Base-by-base conservation (phyloP, 2,113 vertebrate species). In the Tachysurus fulvidraco region DNA sequence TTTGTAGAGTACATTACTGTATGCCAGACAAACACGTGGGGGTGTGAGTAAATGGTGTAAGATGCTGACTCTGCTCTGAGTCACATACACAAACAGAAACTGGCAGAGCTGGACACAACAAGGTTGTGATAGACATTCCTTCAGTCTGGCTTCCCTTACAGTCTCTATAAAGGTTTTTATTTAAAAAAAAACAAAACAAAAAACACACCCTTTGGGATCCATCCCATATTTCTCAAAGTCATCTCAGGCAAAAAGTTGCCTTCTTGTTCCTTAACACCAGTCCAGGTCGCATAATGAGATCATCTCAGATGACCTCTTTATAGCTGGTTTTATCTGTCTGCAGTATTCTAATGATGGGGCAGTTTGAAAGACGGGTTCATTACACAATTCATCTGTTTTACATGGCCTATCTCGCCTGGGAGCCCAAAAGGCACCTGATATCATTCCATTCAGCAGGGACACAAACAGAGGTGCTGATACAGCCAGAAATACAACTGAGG, bases 61-160 rank as follows among this genome's bases (percentile, higher is more conserved):
- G 64, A 84, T 21, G 74, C 65, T 44, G 69, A 82, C 59, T 50
- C 55, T 55, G 6, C 84, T 19, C n/a, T 83, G 21, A 86, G 73
- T 54, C 83, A 88, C 71, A 46, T 59, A 86, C 59, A 88, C 86
- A 87, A 88, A 87, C 85, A 89, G 83, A 89, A 50, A 44, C 82
- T 84, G 88, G 74, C 81, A 87, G 76, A 23, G 46, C 77, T 46
- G 19, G 62, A 59, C 46, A 84, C n/a, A 30, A 86, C 81, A 83
- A 80, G 55, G 36, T 76, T 84, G 73, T 28, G 30, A 81, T 41
- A 85, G 50, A 84, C 77, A 81, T 89, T 87, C 82, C 59, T 65
- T 87, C 50, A 73, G 65, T 83, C 84, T 83, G 44, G 28, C 46
- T 17, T 50, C 36, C 59, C 30, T 85, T 50, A 81, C 17, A 17